Evolutionary conservation across 2,113 vertebrate genomes (phyloP).

Genomic region (Rostratula benghalensis): DNA sequence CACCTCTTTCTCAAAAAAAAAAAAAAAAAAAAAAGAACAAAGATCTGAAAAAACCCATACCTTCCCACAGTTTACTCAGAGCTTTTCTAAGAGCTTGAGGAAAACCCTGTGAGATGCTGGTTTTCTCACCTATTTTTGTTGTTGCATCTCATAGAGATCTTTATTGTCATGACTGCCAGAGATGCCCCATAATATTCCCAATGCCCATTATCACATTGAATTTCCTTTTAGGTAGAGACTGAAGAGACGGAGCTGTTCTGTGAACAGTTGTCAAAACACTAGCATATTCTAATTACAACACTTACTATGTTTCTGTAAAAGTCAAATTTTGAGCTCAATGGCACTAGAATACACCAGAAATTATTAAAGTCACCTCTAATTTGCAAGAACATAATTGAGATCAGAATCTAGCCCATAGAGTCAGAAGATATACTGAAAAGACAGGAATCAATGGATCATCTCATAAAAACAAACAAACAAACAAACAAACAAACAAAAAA

Average conservation of each 20-base stretch:
- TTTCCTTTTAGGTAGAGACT: background rate
- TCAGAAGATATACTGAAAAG: background rate
- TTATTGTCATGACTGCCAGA: background rate
- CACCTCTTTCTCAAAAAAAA: background rate
- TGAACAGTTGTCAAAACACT: conserved; percentile 43
- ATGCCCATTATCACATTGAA: background rate
- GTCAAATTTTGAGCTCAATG: background rate
- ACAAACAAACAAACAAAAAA: too few species aligned
- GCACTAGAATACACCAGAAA: background rate
- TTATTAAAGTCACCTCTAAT: conserved; percentile 1
- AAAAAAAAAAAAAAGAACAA: background rate
- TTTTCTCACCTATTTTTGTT: background rate
- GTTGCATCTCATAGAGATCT: background rate
- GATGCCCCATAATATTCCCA: background rate
- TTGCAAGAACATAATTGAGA: background rate
- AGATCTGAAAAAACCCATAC: background rate
- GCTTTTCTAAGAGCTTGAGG: background rate
- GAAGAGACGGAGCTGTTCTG: background rate
- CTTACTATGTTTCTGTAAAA: conserved; percentile 22
- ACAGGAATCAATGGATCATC: background rate
- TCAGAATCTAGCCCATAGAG: background rate
- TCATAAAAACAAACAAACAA: background rate
- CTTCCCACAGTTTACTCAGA: background rate
- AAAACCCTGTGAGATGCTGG: background rate
- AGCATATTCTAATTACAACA: conserved; percentile 27